phyloP scores from a whole-genome alignment of 2,113 vertebrate genomes.

The Camelus dromedarius region DNA sequence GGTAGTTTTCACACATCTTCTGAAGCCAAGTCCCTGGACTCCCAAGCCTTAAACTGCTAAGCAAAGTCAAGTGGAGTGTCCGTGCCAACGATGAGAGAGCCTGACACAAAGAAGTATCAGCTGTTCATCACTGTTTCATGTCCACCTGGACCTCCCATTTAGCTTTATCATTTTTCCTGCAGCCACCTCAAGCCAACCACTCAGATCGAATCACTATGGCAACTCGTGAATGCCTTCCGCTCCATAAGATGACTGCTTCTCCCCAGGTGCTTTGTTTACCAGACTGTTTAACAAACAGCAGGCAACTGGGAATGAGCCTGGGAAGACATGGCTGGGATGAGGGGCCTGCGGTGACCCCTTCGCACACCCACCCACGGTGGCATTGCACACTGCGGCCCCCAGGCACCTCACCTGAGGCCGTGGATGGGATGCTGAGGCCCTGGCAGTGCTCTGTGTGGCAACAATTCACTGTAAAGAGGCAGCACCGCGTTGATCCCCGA shows the following conservation, averaged over 20 bases:
- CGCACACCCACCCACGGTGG: not conserved
- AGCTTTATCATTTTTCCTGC: conserved; percentile 81
- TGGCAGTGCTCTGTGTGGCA: conserved; percentile 64
- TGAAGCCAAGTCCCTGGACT: conserved; percentile 61
- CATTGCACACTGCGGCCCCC: too few species aligned
- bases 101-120: conserved; percentile 38
- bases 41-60: conserved; percentile 52
- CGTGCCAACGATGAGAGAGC: conserved; percentile 70
- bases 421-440: conserved; percentile 74
- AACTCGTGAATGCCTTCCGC: conserved; percentile 78
- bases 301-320: conserved; percentile 51
- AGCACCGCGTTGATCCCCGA: conserved; percentile 63
- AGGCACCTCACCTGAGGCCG: not conserved
- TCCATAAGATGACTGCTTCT: conserved; percentile 67
- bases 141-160: conserved; percentile 77
- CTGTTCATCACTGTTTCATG: conserved; percentile 77
- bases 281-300: conserved; percentile 70
- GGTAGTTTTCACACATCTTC: conserved; percentile 54
- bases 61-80: conserved; percentile 81
- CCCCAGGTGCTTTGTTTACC: conserved; percentile 50
- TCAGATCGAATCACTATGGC: conserved; percentile 77
- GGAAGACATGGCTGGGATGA: conserved; percentile 43
- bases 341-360: not conserved
- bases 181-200: conserved; percentile 82
- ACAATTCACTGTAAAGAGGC: conserved; percentile 49